These are phyloP conservation scores for Sebastes minor DNA, from an alignment of 2,797 vertebrate species.

Conservation along the genomic window DNA sequence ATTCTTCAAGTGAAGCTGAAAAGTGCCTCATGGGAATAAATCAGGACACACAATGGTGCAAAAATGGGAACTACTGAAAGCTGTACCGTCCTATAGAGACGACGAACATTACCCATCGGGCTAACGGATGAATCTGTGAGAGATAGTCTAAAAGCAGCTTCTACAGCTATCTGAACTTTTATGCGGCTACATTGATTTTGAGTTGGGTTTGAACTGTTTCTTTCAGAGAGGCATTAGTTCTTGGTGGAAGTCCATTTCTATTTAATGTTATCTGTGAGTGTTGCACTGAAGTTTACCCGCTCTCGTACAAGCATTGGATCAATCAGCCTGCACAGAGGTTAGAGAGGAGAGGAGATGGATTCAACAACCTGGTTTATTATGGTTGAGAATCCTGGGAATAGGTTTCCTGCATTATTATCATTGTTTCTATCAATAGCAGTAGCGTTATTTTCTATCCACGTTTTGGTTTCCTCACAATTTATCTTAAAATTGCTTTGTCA, in stretches of 20 bases:
- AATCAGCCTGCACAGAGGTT: background rate
- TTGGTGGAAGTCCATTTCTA: background rate
- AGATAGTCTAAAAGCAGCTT: background rate
- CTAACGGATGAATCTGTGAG: background rate
- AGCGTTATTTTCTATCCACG: background rate
- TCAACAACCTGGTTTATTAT: background rate
- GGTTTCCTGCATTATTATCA: background rate
- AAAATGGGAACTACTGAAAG: background rate
- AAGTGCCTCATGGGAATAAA: background rate
- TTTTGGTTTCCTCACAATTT: background rate
- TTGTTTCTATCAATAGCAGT: background rate
- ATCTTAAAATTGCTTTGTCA: background rate
- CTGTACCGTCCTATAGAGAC: background rate
- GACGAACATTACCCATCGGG: background rate
- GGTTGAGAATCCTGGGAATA: background rate
- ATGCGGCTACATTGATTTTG: background rate
- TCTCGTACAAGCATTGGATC: background rate
- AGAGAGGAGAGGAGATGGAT: background rate
- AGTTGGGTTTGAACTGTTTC: background rate
- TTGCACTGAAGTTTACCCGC: background rate
- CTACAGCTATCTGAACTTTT: background rate
- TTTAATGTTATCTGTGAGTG: background rate
- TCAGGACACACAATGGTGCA: background rate
- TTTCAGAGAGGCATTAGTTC: background rate
- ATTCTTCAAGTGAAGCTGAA: slow-evolving; percentile 5